Percentiles rank a stretch among this genome's conserved stretches.
Evolutionary conservation across 92 coral and sea anemone genomes (phyloP).

Genomic region (Phenganax stokvisi): DNA sequence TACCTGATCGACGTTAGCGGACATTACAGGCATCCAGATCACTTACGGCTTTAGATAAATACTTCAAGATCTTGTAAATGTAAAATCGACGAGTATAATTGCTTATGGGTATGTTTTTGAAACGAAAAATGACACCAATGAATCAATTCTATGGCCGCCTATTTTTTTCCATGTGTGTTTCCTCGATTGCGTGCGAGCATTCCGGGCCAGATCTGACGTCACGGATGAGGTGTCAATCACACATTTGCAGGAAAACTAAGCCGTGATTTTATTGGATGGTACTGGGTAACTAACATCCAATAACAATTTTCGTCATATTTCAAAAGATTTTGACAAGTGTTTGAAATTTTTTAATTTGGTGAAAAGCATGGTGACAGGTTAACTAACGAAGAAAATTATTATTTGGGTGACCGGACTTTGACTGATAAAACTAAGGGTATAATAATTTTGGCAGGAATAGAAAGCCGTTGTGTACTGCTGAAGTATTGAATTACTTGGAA

Average conservation of each 20-base stretch:
- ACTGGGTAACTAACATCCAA: neutral
- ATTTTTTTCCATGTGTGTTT: conserved; percentile 36
- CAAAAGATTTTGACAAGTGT: neutral
- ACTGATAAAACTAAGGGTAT: too few relatives aligned
- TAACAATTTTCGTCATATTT: neutral
- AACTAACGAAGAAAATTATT: too few relatives aligned
- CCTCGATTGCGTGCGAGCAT: conserved; percentile 39
- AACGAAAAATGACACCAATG: conserved; percentile 19
- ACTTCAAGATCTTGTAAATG: neutral
- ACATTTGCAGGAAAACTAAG: conserved; percentile 9
- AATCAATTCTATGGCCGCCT: conserved; percentile 35
- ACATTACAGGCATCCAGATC: conserved; percentile 43
- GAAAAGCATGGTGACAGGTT: neutral
- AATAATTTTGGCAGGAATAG: too few relatives aligned
- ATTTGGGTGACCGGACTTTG: too few relatives aligned
- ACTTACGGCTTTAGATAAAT: neutral
- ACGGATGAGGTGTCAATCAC: conserved; percentile 40
- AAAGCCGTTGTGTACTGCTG: too few relatives aligned
- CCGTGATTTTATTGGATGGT: neutral
- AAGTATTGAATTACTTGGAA: too few relatives aligned
- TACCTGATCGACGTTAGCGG: conserved; percentile 40
- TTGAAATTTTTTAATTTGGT: neutral
- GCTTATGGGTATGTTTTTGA: conserved; percentile 3
- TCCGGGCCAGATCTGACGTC: conserved; percentile 32
- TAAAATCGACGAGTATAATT: neutral